These are phyloP conservation scores for Rhagonycha lutea DNA, from an alignment of 2,888 invertebrate genomes.

Conservation along the genomic window DNA sequence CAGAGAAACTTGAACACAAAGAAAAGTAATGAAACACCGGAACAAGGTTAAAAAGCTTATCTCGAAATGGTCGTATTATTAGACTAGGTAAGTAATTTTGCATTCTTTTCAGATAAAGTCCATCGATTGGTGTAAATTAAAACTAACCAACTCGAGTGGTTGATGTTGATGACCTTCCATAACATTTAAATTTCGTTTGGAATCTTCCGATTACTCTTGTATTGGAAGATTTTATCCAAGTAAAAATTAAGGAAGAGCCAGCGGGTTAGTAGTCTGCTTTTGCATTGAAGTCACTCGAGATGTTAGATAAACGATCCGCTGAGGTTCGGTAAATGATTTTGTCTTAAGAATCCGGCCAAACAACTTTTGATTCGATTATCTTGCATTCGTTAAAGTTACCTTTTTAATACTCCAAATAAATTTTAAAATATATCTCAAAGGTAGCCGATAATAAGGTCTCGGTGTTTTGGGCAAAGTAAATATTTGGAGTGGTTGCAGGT, in stretches of 20 bases:
- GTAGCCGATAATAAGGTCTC: background rate
- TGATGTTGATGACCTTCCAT: background rate
- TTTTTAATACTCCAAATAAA: background rate
- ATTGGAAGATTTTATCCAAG: background rate
- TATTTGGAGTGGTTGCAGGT: background rate
- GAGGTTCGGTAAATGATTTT: background rate
- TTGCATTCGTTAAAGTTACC: background rate
- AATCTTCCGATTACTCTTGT: background rate
- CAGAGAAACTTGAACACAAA: background rate
- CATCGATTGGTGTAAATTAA: background rate
- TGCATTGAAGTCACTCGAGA: conserved; percentile 12
- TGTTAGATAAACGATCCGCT: background rate
- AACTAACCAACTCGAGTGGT: background rate
- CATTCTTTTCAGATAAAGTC: background rate
- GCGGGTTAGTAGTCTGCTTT: conserved; percentile 1
- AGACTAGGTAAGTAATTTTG: background rate
- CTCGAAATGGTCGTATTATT: background rate
- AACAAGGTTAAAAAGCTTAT: background rate
- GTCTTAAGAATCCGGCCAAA: background rate
- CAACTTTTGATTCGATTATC: background rate
- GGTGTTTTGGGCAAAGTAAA: background rate
- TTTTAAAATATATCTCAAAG: background rate
- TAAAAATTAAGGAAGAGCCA: background rate
- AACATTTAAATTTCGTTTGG: background rate
- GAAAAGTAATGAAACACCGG: background rate